A percentile compares a stretch with the other conserved stretches of the same genome.
Conservation (phyloP, 2,888 invertebrate genomes). For the Punctoribates punctum region DNA sequence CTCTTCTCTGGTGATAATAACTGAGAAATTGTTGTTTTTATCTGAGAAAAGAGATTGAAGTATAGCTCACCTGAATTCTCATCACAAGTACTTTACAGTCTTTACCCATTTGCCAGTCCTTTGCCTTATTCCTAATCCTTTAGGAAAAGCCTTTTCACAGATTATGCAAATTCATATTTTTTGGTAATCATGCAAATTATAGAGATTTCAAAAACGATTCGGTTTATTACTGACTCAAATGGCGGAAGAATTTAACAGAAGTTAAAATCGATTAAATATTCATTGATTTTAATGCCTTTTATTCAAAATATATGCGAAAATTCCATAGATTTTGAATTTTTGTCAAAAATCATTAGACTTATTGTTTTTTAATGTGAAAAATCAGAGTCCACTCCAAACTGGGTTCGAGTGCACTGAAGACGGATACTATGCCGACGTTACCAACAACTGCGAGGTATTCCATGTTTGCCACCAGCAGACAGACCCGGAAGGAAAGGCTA, state of each 20-base stretch:
- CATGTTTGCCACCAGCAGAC: constrained; percentile 46
- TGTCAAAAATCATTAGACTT: background rate
- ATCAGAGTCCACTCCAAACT: constrained; percentile 11
- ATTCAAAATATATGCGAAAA: background rate
- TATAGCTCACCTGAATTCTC: too few species aligned
- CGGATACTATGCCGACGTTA: constrained; percentile 49
- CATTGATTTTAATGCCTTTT: background rate
- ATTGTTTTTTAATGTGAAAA: background rate
- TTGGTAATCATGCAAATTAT: background rate
- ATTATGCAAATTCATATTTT: too few species aligned
- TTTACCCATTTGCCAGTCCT: too few species aligned
- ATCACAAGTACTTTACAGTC: too few species aligned
- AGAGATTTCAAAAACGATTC: background rate
- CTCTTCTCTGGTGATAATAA: too few species aligned
- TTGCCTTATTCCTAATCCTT: too few species aligned
- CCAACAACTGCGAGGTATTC: constrained; percentile 48
- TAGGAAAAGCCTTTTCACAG: too few species aligned
- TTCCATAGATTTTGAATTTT: background rate
- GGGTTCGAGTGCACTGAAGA: constrained; percentile 42
- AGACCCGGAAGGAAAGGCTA: constrained; percentile 38
- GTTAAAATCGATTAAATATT: background rate
- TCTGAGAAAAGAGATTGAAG: too few species aligned
- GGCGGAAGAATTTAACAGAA: background rate
- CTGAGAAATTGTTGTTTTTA: too few species aligned
- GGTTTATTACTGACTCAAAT: background rate